phyloP scores from a whole-genome alignment of 2,797 vertebrate species.

The Labeo calbasu region DNA sequence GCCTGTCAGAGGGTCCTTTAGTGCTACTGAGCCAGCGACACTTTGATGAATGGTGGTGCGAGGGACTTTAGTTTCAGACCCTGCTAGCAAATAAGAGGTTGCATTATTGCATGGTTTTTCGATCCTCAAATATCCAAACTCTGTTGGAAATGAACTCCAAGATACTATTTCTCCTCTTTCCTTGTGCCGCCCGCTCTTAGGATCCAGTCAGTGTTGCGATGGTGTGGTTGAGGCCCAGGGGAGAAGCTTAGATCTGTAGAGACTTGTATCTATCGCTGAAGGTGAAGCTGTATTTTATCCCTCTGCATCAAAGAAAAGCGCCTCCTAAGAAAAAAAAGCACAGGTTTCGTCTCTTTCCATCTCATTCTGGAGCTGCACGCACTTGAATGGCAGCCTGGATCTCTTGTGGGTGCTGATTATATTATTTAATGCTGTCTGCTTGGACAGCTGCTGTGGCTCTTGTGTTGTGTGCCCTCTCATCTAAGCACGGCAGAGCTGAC shows the following conservation, averaged over 20 bases:
- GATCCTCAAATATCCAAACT: slow-evolving; percentile 53
- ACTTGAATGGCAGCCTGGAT: slow-evolving; percentile 35
- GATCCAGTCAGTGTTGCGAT: slow-evolving; percentile 50
- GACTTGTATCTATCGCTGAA: slow-evolving; percentile 63
- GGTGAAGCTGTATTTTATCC: slow-evolving; percentile 65
- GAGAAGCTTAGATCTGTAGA: slow-evolving; percentile 60
- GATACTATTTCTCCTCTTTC: slow-evolving; percentile 55
- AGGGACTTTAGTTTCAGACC: slow-evolving; percentile 52
- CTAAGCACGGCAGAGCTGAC: slow-evolving; percentile 27
- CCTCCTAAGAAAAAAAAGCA: slow-evolving; percentile 47
- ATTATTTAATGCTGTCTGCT: slow-evolving; percentile 43
- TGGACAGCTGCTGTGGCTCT: slow-evolving; percentile 37
- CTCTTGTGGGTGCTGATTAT: slow-evolving; percentile 51
- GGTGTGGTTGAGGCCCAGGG: slow-evolving; percentile 53
- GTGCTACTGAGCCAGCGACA: slow-evolving; percentile 64
- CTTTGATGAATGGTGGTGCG: slow-evolving; percentile 62
- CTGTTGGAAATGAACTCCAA: slow-evolving; percentile 60
- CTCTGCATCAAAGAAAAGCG: slow-evolving; percentile 59
- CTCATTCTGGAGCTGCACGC: slow-evolving; percentile 27
- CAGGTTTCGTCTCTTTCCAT: slow-evolving; percentile 46
- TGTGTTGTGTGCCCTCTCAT: slow-evolving; percentile 40
- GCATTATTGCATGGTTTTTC: slow-evolving; percentile 62
- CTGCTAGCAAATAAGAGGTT: slow-evolving; percentile 61
- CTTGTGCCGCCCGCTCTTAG: slow-evolving; percentile 19
- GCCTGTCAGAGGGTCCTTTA: slow-evolving; percentile 61